Percentiles rank a stretch among this genome's conserved stretches.
phyloP scores from a whole-genome alignment of 2,888 invertebrate genomes.

The Nezara viridula region DNA sequence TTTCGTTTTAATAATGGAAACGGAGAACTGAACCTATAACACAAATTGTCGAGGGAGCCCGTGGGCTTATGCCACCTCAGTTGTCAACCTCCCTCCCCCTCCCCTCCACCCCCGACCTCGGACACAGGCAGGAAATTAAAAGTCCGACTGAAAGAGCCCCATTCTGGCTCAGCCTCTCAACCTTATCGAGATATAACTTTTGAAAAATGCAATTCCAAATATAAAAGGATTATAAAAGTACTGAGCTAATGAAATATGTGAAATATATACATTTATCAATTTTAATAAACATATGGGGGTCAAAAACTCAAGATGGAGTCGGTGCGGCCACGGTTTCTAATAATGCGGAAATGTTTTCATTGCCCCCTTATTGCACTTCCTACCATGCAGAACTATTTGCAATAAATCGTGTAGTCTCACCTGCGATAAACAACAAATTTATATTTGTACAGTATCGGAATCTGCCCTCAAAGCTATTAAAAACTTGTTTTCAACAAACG shows the following conservation, averaged over 20 bases:
- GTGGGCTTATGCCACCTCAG: background rate
- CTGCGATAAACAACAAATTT: too few species aligned
- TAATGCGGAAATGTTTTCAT: too few species aligned
- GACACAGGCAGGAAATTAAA: slow-evolving; percentile 25
- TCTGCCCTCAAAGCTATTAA: too few species aligned
- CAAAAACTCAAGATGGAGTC: too few species aligned
- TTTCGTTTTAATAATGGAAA: too few species aligned
- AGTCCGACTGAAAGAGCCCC: background rate
- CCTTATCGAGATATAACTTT: background rate
- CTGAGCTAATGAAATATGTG: background rate
- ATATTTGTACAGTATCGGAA: too few species aligned
- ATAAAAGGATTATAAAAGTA: background rate
- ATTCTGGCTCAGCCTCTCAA: background rate
- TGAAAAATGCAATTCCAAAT: background rate
- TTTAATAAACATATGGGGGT: too few species aligned
- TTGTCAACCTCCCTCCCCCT: background rate
- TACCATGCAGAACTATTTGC: too few species aligned
- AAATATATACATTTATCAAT: background rate
- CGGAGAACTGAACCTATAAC: background rate
- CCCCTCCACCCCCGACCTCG: background rate
- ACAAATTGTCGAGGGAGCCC: background rate
- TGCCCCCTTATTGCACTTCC: too few species aligned
- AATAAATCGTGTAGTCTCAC: too few species aligned
- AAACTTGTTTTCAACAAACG: too few species aligned
- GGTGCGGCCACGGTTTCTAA: too few species aligned